Base-by-base conservation (phyloP, 2,888 invertebrate species). In the Lymantria dispar region DNA sequence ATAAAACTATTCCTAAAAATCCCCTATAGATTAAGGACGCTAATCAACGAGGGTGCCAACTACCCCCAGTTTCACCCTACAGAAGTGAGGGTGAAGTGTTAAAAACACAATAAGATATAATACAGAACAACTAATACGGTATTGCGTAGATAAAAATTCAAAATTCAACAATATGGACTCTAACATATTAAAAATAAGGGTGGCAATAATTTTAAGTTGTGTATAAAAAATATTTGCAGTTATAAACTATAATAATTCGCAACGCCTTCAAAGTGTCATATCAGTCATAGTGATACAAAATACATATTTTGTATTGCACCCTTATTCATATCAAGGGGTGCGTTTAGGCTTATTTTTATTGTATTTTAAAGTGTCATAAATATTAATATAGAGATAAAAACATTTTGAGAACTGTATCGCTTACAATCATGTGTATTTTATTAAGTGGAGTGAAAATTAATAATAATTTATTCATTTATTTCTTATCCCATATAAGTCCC, bases 201-300 rank as follows among this genome's bases (percentile, higher is more conserved):
- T 37, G 37, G 9, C 9, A 0, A 0, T 7, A 3, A 3, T 41
- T n/a, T 31, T 39, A 30, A 12, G 13, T 47, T 38, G 9, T 33
- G 0, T 7, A n/a, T n/a, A 9, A 37, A 12, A 15, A 22, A 9
- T 37, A 58, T 47, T 66, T 60, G 62, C 50, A 37, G 5, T 52
- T 58, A 65, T 63, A 59, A 73, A 67, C 64, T 76, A 74, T 74
- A 78, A 74, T 85, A 85, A 90, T 91, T 91, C 85, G 91, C 65
- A 86, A 90, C 89, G 90, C 90, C 90, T 90, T 87, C 84, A 81
- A 84, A 82, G 78, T 90, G 90, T 90, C 90, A 90, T 89, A 91
- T 91, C 88, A 87, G 78, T 90, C 87, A 90, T 86, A 78, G 72
- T 71, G 76, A 84, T 82, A 88, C 83, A 80, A 85, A 87, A 86